Base-by-base conservation (phyloP, 1,140 invertebrate genomes). In the Nymphalis io region DNA sequence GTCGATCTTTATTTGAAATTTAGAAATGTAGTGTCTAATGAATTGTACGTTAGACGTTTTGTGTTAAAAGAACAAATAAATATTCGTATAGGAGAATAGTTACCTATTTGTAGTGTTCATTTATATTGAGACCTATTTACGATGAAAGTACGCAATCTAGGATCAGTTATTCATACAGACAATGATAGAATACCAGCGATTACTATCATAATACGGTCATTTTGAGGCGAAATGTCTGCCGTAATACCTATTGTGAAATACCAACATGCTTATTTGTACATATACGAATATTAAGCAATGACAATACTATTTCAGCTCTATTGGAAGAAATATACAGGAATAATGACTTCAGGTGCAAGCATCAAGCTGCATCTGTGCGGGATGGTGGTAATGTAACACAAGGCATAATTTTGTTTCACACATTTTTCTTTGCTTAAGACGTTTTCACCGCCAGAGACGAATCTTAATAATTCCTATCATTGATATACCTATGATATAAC, bases 81-180 rank as follows among this genome's bases (percentile, higher is more conserved):
- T 6, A 33, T 5, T 33, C n/a, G n/a, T n/a, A n/a, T n/a, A n/a
- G n/a, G n/a, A n/a, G n/a, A n/a, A n/a, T 53, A 53, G 1, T 1
- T 21, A 53, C 4, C 8, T 21, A 53, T 53, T 10, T 18, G 48
- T 11, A 8, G 20, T 13, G 20, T 21, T 27, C 51, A 55, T 27
- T 27, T 55, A 55, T 55, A 55, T 10, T 55, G 23, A 55, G 51
- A 55, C 51, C 51, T 20, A 27, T 23, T 27, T 55, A 55, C 51
- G 51, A 55, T 27, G 51, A 55, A 55, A 55, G 51, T 55, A 27
- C 20, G 51, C 51, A 27, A 55, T 27, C 13, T 23, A 23, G 23
- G 51, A 55, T 55, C 51, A n/a, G 51, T 55, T 55, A 55, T 55
- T 55, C 51, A 27, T 23, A 55, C 51, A 16, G 51, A 55, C 51